These are phyloP conservation scores for Lethrus apterus DNA, from an alignment of 1,140 invertebrate genomes.

Conservation along the genomic window DNA sequence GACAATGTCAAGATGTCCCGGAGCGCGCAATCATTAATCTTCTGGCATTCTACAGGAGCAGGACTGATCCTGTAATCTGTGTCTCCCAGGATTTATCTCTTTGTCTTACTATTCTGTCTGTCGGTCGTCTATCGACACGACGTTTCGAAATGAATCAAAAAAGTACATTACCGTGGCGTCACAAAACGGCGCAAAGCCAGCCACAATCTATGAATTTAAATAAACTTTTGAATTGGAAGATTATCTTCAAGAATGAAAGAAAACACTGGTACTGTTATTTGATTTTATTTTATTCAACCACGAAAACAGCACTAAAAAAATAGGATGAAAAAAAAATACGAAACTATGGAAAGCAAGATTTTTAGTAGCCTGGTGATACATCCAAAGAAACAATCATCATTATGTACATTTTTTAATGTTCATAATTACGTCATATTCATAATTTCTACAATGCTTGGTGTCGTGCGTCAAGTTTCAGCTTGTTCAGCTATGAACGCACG, in stretches of 20 bases:
- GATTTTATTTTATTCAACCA: background rate
- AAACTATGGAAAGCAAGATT: too few species aligned
- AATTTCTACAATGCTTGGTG: too few species aligned
- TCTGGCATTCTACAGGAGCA: slow-evolving; percentile 28
- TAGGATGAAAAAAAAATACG: too few species aligned
- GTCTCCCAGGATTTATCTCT: slow-evolving; percentile 37
- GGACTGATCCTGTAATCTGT: slow-evolving; percentile 36
- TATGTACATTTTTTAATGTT: too few species aligned
- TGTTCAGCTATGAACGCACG: too few species aligned
- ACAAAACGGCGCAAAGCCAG: background rate
- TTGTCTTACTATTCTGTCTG: slow-evolving; percentile 30
- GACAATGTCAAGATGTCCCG: slow-evolving; percentile 34
- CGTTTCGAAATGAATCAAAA: too few species aligned
- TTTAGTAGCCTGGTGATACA: too few species aligned
- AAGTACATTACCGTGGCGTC: too few species aligned
- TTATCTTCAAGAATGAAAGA: background rate
- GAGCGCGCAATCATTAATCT: slow-evolving; percentile 34
- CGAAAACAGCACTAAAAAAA: too few species aligned
- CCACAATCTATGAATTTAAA: background rate
- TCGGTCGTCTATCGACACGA: slow-evolving; percentile 19
- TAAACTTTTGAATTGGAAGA: background rate
- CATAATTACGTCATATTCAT: too few species aligned
- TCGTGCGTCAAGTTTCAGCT: too few species aligned
- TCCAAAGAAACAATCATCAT: too few species aligned
- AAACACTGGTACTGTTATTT: slow-evolving; percentile 2